A percentile compares a stretch with the other conserved stretches of the same genome.
Conservation (phyloP, 1,140 invertebrate species). For the Neuroterus valhalla region DNA sequence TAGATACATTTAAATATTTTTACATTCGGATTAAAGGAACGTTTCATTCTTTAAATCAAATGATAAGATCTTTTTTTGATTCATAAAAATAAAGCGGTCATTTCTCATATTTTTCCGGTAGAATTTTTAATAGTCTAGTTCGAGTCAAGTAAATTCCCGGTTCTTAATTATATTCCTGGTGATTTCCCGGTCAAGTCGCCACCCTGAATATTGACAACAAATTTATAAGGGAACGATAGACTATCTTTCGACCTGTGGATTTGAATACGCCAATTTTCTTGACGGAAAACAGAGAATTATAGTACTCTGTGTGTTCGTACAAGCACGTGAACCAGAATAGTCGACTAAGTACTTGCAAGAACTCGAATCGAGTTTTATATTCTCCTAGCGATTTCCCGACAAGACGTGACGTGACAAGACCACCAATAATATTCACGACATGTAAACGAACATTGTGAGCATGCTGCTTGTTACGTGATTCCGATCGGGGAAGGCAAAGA, state of each 20-base stretch:
- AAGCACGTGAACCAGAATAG: not conserved
- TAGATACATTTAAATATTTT: no score
- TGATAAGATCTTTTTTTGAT: no score
- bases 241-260: not conserved
- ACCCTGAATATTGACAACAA: not conserved
- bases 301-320: conserved; percentile 7
- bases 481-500: conserved; percentile 40
- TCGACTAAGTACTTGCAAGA: conserved; percentile 35
- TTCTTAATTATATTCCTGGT: no score
- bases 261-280: conserved; percentile 31
- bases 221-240: not conserved
- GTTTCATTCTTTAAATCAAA: no score
- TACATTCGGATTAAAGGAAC: no score
- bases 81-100: no score
- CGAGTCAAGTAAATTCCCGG: no score
- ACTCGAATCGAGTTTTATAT: conserved; percentile 42
- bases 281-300: conserved; percentile 5
- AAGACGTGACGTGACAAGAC: conserved; percentile 39
- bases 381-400: conserved; percentile 34
- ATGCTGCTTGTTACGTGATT: conserved; percentile 41
- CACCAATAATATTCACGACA: not conserved
- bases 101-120: no score
- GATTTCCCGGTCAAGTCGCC: no score
- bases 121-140: no score
- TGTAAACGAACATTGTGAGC: conserved; percentile 25